Conservation (phyloP, 2,888 invertebrate genomes). For the Diaphora mendica region DNA sequence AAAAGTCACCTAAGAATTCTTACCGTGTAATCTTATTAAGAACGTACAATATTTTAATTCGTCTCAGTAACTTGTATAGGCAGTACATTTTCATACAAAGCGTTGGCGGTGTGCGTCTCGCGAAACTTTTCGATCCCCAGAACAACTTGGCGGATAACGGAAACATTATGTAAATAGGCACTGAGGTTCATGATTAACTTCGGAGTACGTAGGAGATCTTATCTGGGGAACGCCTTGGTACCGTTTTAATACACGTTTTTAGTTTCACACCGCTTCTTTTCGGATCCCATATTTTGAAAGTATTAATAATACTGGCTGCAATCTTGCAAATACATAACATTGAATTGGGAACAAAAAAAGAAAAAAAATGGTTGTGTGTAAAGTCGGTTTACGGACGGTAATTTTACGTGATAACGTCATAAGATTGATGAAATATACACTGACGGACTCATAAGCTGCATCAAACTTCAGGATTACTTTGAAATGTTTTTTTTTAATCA, state of each 20-base stretch:
- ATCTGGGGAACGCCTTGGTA: slow-evolving; percentile 52
- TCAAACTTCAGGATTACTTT: no score
- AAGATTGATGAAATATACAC: no score
- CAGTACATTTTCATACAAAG: slow-evolving; percentile 53
- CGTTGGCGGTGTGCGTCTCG: slow-evolving; percentile 48
- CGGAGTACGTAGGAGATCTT: slow-evolving; percentile 60
- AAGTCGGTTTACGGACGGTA: no score
- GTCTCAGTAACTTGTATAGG: slow-evolving; percentile 44
- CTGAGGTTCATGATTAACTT: slow-evolving; percentile 80
- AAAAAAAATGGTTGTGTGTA: no score
- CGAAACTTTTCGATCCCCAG: slow-evolving; percentile 69
- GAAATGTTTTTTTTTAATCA: no score
- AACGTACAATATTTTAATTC: slow-evolving; percentile 52
- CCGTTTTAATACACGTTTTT: slow-evolving; percentile 58
- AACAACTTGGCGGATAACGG: slow-evolving; percentile 70
- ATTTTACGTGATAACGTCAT: no score
- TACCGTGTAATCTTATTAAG: slow-evolving; percentile 46
- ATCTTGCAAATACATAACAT: not conserved
- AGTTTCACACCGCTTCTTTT: slow-evolving; percentile 41
- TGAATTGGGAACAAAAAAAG: not conserved
- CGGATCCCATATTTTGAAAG: slow-evolving; percentile 7
- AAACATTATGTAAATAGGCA: slow-evolving; percentile 81
- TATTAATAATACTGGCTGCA: not conserved
- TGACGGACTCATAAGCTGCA: no score
- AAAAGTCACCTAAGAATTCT: slow-evolving; percentile 32